Evolutionary conservation across 2,888 invertebrate species (phyloP).

Genomic region (Plebejus melissa): DNA sequence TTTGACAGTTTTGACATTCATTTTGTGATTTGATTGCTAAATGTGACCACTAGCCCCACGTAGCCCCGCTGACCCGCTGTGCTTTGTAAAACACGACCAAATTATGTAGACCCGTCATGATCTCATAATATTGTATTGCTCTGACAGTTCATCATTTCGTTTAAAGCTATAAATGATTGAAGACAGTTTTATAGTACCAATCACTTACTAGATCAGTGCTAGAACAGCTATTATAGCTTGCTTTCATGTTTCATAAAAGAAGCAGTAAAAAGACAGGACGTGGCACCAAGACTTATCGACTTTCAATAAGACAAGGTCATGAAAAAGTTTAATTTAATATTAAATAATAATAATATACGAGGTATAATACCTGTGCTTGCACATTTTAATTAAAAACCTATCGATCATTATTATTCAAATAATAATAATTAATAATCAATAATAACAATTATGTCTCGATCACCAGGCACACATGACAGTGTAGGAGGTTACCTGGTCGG

Average conservation of each 20-base stretch:
- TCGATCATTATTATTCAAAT: background rate
- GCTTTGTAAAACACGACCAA: too few species aligned
- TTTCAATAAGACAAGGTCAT: background rate
- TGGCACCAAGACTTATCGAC: background rate
- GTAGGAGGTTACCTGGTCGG: slow-evolving; percentile 80
- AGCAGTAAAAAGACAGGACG: background rate
- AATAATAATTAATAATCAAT: slow-evolving; percentile 13
- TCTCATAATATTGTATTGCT: too few species aligned
- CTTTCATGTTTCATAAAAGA: background rate
- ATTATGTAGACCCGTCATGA: too few species aligned
- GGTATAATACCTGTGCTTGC: background rate
- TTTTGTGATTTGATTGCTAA: too few species aligned
- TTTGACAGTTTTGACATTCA: too few species aligned
- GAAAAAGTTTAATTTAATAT: background rate
- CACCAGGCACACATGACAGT: background rate
- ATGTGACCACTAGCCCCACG: too few species aligned
- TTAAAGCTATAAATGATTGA: background rate
- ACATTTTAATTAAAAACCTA: background rate
- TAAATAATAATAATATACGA: too few species aligned
- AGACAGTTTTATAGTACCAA: background rate
- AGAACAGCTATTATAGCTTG: background rate
- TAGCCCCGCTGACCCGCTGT: too few species aligned
- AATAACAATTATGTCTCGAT: slow-evolving; percentile 22
- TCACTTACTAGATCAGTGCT: background rate
- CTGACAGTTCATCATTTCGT: background rate